Conservation (phyloP, 2,113 vertebrate species). For the Gobius niger region DNA sequence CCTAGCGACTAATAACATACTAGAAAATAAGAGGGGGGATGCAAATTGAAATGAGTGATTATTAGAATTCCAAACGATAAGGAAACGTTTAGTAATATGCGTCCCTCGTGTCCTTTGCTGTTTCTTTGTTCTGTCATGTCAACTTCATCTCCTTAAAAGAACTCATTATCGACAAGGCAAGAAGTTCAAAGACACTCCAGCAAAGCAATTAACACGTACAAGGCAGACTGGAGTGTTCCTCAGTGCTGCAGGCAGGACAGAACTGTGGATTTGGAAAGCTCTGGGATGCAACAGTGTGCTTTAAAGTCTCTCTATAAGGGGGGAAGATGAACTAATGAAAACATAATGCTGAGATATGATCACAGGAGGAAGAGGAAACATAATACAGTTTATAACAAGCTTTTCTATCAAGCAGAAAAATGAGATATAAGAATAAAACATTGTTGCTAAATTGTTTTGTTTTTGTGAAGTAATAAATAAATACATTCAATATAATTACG, state of each 20-base stretch:
- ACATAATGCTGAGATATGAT: neutral
- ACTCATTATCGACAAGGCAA: conserved; percentile 61
- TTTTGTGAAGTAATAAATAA: no score
- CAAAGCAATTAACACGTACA: conserved; percentile 67
- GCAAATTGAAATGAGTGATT: conserved; percentile 14
- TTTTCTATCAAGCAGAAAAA: neutral
- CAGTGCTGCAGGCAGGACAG: conserved; percentile 41
- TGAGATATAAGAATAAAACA: neutral
- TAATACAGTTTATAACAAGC: neutral
- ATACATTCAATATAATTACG: no score
- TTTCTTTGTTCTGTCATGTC: conserved; percentile 60
- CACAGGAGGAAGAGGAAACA: neutral
- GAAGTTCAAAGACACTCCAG: conserved; percentile 60
- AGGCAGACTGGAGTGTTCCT: conserved; percentile 47
- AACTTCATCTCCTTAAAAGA: conserved; percentile 59
- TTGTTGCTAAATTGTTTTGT: neutral
- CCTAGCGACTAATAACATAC: neutral
- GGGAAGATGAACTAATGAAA: neutral
- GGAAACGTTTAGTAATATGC: conserved; percentile 43
- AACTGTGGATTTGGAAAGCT: conserved; percentile 19
- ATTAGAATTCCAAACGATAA: conserved; percentile 30
- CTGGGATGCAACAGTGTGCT: conserved; percentile 3
- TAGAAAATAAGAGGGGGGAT: neutral
- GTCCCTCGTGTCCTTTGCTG: conserved; percentile 47
- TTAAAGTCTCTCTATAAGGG: conserved; percentile 3